phyloP scores from a whole-genome alignment of 1,140 invertebrate genomes.

The Orius insidiosus region DNA sequence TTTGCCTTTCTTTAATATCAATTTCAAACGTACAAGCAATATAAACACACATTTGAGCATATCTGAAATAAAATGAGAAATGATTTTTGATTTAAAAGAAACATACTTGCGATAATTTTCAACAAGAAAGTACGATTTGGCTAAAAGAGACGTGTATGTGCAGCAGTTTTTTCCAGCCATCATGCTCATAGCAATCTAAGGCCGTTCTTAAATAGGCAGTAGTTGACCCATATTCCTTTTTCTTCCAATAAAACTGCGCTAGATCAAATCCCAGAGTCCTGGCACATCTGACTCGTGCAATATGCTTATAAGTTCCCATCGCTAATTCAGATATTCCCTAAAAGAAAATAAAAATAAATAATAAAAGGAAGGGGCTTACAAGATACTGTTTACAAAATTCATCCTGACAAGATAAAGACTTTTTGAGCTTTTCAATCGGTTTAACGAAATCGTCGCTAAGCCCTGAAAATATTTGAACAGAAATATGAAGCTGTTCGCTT shows the following conservation, averaged over 20 bases:
- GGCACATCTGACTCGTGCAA: constrained; percentile 67
- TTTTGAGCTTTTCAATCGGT: constrained; percentile 66
- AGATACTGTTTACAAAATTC: constrained; percentile 81
- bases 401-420: constrained; percentile 76
- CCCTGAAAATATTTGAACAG: constrained; percentile 75
- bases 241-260: constrained; percentile 73
- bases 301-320: constrained; percentile 93
- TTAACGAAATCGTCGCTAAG: constrained; percentile 51
- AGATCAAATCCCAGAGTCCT: constrained; percentile 74
- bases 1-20: constrained; percentile 25
- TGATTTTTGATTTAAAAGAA: too few relatives aligned
- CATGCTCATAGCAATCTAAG: constrained; percentile 65
- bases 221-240: constrained; percentile 73
- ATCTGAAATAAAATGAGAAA: constrained; percentile 19
- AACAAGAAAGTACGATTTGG: constrained; percentile 65
- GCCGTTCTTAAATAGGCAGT: constrained; percentile 75
- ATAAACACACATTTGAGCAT: constrained; percentile 48
- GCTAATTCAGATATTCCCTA: constrained; percentile 82
- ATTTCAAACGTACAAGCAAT: constrained; percentile 56
- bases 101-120: constrained; percentile 43
- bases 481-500: constrained; percentile 73
- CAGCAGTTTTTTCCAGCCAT: constrained; percentile 71
- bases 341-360: constrained; percentile 14
- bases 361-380: constrained; percentile 31
- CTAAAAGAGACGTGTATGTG: constrained; percentile 70